Conservation (phyloP, 1,140 invertebrate species). For the Fopius arisanus region DNA sequence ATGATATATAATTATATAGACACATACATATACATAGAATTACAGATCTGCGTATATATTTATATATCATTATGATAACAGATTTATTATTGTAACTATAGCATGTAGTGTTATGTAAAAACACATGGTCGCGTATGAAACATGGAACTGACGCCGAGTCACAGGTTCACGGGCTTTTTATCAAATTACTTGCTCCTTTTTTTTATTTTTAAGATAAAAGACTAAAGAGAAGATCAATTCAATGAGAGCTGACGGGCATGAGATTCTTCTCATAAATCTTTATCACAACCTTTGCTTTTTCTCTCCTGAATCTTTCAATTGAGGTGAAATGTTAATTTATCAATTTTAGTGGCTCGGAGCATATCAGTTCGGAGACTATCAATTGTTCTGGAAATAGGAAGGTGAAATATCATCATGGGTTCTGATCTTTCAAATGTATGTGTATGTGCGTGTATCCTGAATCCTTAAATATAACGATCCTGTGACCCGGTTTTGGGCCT, state of each 20-base stretch:
- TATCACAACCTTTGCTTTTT: neutral
- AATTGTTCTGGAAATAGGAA: neutral
- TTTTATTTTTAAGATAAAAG: too few relatives aligned
- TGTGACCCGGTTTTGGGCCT: conserved; percentile 32
- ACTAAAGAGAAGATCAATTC: too few relatives aligned
- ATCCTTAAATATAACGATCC: conserved; percentile 23
- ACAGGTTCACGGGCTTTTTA: conserved; percentile 14
- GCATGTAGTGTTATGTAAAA: conserved; percentile 24
- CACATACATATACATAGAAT: conserved; percentile 26
- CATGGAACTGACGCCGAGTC: conserved; percentile 13
- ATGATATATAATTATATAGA: conserved; percentile 39
- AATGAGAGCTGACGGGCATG: too few relatives aligned
- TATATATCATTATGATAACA: conserved; percentile 29
- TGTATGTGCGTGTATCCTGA: conserved; percentile 1
- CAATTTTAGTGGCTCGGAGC: conserved; percentile 33
- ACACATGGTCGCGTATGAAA: conserved; percentile 24
- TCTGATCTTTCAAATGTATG: neutral
- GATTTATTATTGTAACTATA: conserved; percentile 30
- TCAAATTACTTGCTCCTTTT: neutral
- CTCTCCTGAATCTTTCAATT: neutral
- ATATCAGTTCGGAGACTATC: conserved; percentile 32
- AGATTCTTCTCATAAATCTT: neutral
- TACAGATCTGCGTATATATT: conserved; percentile 26
- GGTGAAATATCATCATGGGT: neutral
- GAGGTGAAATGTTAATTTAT: conserved; percentile 8